These are phyloP conservation scores for Malurus alboscapulatus DNA, from an alignment of 2,113 vertebrate species.

Conservation along the genomic window DNA sequence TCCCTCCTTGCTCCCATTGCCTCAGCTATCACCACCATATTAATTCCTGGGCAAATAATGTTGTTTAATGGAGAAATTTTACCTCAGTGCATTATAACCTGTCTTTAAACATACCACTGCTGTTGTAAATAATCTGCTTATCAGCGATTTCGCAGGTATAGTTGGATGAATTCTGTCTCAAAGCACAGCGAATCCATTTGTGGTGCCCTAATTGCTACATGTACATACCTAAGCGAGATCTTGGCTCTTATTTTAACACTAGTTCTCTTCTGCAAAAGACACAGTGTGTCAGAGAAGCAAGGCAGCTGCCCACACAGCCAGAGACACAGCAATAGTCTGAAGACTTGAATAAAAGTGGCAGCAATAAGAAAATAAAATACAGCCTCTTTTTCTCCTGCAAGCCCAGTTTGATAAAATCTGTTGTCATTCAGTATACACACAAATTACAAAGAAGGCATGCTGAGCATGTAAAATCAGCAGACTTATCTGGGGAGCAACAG, in stretches of 20 bases:
- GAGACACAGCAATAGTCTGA: background rate
- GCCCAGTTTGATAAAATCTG: background rate
- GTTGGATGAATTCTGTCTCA: background rate
- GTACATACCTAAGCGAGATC: background rate
- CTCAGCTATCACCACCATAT: background rate
- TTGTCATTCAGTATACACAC: background rate
- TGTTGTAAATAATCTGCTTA: background rate
- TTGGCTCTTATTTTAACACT: background rate
- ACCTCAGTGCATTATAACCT: background rate
- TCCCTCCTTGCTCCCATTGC: background rate
- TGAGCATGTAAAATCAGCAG: background rate
- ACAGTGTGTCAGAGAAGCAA: background rate
- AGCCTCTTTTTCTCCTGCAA: background rate
- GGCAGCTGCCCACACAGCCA: background rate
- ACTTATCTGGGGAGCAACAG: background rate
- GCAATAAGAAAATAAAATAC: constrained; percentile 9
- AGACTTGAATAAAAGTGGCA: constrained; percentile 7
- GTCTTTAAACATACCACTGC: background rate
- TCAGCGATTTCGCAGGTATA: background rate
- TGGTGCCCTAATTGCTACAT: background rate
- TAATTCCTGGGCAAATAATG: background rate
- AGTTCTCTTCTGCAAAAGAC: background rate
- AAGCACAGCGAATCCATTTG: background rate
- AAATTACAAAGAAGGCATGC: background rate
- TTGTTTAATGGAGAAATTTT: background rate